Base-by-base conservation (phyloP, 2,888 invertebrate species). In the Eremobia ochroleuca region DNA sequence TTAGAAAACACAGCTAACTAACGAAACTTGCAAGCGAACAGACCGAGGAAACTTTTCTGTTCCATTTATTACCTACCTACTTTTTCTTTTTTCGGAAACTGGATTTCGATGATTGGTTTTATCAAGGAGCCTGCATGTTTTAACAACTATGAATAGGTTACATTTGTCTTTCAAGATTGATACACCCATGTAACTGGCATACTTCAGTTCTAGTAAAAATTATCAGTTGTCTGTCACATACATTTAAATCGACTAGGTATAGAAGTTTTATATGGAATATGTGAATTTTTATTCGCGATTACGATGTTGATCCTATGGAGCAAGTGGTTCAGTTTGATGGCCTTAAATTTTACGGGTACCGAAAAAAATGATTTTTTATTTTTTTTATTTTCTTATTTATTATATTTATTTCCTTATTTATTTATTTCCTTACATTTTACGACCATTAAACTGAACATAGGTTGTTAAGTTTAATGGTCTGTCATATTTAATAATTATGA, bases 111-210 rank as follows among this genome's bases (percentile, higher is more conserved):
- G 37, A 58, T 66, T 31, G 58, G 15, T 43, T 46, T 59, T 46
- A 31, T 43, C 18, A 64, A 52, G 18, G 3, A 52, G 18, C 61
- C 49, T 46, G 65, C 55, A 79, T 69, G 15, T 70, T 59, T 67
- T 49, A 49, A 69, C 59, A 55, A 49, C 46, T 49, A 79, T 46
- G 15, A 79, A 81, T 72, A 43, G 71, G 34, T 64, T 28, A 13
- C 31, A 76, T 79, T 72, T 81, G 37, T 79, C 59, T 49, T 37
- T 43, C 2, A 28, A 64, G 2, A 74, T 52, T 18, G n/a, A 58
- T 70, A 70, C 15, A 25, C 49, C 11, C 9, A 46, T 37, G 4
- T 25, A 31, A 58, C 62, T 67, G 15, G 5, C 15, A 31, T 49
- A 59, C 21, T 55, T 46, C 13, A n/a, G 4, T 21, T 25, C 37